Conservation (phyloP, 30 jellyfish, hydroid and myxozoan genomes). For the Aurelia aurita region DNA sequence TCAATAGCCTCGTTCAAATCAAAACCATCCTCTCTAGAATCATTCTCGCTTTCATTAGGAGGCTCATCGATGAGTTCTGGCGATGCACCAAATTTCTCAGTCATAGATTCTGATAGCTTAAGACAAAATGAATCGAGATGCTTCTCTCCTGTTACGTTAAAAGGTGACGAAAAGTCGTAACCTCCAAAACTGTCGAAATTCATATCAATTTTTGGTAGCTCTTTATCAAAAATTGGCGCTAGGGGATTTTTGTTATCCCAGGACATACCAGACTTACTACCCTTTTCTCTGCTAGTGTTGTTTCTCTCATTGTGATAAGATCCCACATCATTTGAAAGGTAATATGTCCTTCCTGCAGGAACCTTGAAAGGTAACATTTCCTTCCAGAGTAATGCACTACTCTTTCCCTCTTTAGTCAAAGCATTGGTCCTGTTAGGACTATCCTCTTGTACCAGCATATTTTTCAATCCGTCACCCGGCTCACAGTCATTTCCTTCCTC, state of each 20-base stretch:
- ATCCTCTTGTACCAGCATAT: too few species aligned
- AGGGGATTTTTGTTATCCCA: background rate
- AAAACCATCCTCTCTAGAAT: background rate
- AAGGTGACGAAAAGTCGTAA: conserved; percentile 11
- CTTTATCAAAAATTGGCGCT: too few species aligned
- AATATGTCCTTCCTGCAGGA: too few species aligned
- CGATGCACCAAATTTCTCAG: conserved; percentile 1
- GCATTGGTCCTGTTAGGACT: too few species aligned
- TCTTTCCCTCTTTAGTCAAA: background rate
- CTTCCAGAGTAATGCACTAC: background rate
- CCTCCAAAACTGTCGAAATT: conserved; percentile 18
- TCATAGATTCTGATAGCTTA: conserved; percentile 35
- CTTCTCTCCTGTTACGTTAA: background rate
- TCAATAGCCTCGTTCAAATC: conserved; percentile 1
- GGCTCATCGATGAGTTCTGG: conserved; percentile 1
- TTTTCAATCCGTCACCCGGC: too few species aligned
- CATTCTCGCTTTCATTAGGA: background rate
- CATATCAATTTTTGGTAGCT: background rate
- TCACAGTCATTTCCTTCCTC: background rate
- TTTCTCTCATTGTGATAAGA: background rate
- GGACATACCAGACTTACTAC: background rate
- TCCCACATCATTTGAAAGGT: background rate
- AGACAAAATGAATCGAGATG: conserved; percentile 17
- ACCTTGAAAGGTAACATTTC: background rate
- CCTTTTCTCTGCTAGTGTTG: background rate